Conservation (phyloP, 1,140 invertebrate genomes). For the Temnothorax curvispinosus region DNA sequence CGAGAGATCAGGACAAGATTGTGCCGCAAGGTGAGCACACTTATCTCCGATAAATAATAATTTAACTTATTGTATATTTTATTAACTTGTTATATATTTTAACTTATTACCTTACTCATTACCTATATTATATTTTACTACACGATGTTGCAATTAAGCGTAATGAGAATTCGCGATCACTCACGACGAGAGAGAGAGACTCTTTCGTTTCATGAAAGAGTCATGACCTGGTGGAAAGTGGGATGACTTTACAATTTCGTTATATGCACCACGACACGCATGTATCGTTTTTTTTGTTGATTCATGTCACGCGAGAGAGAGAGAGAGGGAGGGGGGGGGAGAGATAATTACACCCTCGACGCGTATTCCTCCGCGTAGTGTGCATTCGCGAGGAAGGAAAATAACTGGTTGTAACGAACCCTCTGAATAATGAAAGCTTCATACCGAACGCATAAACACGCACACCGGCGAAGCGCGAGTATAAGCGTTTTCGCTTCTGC, state of each 20-base stretch:
- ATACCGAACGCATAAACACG: slow-evolving; percentile 71
- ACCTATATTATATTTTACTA: background rate
- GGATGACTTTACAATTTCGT: slow-evolving; percentile 45
- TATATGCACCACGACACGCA: slow-evolving; percentile 51
- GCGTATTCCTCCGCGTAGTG: slow-evolving; percentile 12
- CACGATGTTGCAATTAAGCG: background rate
- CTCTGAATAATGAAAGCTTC: slow-evolving; percentile 69
- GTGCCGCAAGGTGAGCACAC: slow-evolving; percentile 89
- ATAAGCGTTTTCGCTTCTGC: slow-evolving; percentile 64
- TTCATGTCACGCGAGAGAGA: slow-evolving; percentile 7
- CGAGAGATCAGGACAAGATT: slow-evolving; percentile 91
- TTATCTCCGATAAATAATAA: background rate
- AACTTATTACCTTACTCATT: no score
- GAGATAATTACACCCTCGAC: slow-evolving; percentile 53
- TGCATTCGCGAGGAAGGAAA: slow-evolving; percentile 42
- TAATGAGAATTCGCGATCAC: background rate
- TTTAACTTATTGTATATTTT: background rate
- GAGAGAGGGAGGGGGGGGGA: background rate
- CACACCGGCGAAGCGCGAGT: slow-evolving; percentile 56
- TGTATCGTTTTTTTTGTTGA: slow-evolving; percentile 47
- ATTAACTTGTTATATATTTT: no score
- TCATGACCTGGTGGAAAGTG: slow-evolving; percentile 29
- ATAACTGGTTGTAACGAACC: slow-evolving; percentile 69
- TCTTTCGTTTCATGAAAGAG: slow-evolving; percentile 42
- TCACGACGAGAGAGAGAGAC: background rate